These are phyloP conservation scores for Oryzias melastigma DNA, from an alignment of 2,113 vertebrate genomes.

Conservation along the genomic window DNA sequence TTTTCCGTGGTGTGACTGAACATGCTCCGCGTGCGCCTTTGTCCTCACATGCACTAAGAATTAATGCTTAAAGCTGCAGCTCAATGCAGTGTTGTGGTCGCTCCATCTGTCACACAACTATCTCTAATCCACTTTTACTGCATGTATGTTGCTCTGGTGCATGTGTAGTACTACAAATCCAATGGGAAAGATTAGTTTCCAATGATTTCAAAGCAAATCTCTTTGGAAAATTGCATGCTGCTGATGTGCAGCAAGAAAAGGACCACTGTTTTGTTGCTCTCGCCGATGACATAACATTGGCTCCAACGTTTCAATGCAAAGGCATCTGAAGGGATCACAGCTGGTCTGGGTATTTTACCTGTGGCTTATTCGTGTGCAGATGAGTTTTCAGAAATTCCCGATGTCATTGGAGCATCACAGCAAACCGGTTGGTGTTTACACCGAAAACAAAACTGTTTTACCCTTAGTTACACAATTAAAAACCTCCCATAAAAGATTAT, in stretches of 20 bases:
- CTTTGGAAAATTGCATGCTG: constrained; percentile 14
- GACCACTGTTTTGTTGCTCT: constrained; percentile 13
- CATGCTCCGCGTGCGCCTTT: constrained; percentile 8
- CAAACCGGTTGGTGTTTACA: too few relatives aligned
- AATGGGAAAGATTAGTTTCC: constrained; percentile 20
- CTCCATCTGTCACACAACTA: constrained; percentile 34
- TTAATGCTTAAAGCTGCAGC: constrained; percentile 14
- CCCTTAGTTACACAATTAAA: too few relatives aligned
- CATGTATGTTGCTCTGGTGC: constrained; percentile 14
- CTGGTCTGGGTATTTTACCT: too few relatives aligned
- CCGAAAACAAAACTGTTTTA: too few relatives aligned
- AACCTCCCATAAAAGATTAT: too few relatives aligned
- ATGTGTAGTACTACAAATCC: constrained; percentile 3
- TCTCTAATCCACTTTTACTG: constrained; percentile 36
- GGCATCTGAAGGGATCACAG: too few relatives aligned
- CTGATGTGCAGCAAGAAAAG: background rate
- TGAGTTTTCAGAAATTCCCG: too few relatives aligned
- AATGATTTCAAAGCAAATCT: constrained; percentile 29
- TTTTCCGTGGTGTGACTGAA: constrained; percentile 16
- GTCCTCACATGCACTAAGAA: constrained; percentile 8
- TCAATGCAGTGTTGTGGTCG: constrained; percentile 13
- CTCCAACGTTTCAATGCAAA: too few relatives aligned
- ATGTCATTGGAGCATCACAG: too few relatives aligned
- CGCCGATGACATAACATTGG: background rate
- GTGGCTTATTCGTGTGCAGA: too few relatives aligned